phyloP scores from a whole-genome alignment of 1,140 invertebrate species.

The Solenopsis invicta region DNA sequence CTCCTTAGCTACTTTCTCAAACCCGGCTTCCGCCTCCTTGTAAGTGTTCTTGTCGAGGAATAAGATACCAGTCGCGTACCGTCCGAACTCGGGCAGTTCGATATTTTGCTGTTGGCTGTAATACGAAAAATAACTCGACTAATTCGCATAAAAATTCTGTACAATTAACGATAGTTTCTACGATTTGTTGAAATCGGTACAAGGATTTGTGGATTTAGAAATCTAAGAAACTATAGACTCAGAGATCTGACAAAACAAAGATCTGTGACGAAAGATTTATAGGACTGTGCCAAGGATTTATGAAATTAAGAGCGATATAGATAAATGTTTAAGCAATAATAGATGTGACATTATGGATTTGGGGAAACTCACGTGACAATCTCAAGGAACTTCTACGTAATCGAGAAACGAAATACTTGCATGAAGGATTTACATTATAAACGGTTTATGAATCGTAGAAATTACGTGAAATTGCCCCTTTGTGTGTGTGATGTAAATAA shows the following conservation, averaged over 20 bases:
- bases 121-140: slow-evolving; percentile 45
- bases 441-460: neutral
- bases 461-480: neutral
- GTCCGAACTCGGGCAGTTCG: slow-evolving; percentile 93
- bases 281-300: slow-evolving; percentile 21
- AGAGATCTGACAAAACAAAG: neutral
- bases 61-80: slow-evolving; percentile 98
- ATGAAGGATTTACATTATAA: neutral
- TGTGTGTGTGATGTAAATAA: too few species aligned
- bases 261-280: slow-evolving; percentile 23
- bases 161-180: neutral
- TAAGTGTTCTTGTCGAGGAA: slow-evolving; percentile 96
- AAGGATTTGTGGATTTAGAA: neutral
- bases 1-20: slow-evolving; percentile 93
- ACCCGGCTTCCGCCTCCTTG: slow-evolving; percentile 93
- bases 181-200: neutral
- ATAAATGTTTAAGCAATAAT: neutral
- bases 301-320: neutral
- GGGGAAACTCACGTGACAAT: neutral
- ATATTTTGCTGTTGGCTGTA: slow-evolving; percentile 90
- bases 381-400: neutral
- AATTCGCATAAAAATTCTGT: too few species aligned
- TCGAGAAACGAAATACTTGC: neutral
- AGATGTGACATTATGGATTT: slow-evolving; percentile 2
- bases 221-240: neutral